Evolutionary conservation across 2,113 vertebrate species (phyloP), one percentile per base, ranked within the genome.

Genomic region (Mus spicilegus): DNA sequence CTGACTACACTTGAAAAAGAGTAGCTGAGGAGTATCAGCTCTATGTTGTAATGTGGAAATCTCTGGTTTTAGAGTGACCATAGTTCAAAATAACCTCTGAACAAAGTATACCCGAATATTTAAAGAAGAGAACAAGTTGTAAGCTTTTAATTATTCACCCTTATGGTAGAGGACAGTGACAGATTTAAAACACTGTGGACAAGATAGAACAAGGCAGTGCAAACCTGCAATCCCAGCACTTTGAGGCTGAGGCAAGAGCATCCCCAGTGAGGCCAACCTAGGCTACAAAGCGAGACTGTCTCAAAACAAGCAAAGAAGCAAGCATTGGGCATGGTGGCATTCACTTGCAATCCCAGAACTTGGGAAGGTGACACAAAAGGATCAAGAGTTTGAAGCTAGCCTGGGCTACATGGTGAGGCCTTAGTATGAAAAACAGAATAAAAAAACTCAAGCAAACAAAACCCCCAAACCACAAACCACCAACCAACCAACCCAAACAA

Each of bases 61-160:
- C 46, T 63, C 16, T 11, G 24, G 11, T n/a, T 20, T 61, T 84
- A 87, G 87, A 81, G 16, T 6, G 14, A 30, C 9, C 11, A 49
- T 1, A 19, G 78, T 19, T 95, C 46, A 88, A 70, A 95, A 42
- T 56, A 82, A 86, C 84, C 33, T 87, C 36, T 87, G 30, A 16
- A 65, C 63, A 56, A 61, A 82, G 65, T 36, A 49, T 0, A 4
- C 4, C 42, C 22, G 17, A 61, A 46, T 58, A 75, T 49, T 73
- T 85, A 75, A 42, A 89, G 46, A 24, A 89, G 86, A 33, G 69
- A 65, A 93, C 56, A 49, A 39, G n/a, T 17, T 67, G 12, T 20
- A 17, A 94, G 65, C 77, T 95, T 49, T 42, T 84, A 22, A 77
- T 75, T 87, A 95, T 56, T 81, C 20, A 65, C 67, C 58, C 72